A percentile compares a stretch with the other conserved stretches of the same genome.
phyloP scores from a whole-genome alignment of 2,888 invertebrate species.

The Liopterus haemorrhoidalis region DNA sequence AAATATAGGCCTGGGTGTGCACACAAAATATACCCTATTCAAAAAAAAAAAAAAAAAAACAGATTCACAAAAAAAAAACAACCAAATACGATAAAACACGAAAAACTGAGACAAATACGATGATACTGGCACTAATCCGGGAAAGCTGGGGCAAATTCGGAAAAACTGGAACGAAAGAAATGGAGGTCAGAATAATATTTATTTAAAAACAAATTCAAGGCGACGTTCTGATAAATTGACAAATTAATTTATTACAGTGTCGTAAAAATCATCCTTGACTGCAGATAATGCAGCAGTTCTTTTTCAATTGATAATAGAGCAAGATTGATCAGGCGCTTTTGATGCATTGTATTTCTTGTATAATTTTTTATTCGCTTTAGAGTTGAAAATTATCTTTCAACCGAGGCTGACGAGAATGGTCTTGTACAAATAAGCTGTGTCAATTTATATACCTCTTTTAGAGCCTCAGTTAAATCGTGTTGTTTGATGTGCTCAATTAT shows the following conservation, averaged over 20 bases:
- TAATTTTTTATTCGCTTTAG: constrained; percentile 13
- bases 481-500: constrained; percentile 6
- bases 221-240: constrained; percentile 4
- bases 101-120: too few relatives aligned
- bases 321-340: constrained; percentile 8
- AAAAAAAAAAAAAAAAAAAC: too few relatives aligned
- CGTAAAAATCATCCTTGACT: constrained; percentile 12
- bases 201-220: constrained; percentile 10
- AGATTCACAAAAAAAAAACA: too few relatives aligned
- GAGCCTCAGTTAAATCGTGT: constrained; percentile 7
- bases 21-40: too few relatives aligned
- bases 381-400: constrained; percentile 10
- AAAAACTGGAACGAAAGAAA: too few relatives aligned
- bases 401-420: constrained; percentile 10
- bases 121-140: too few relatives aligned
- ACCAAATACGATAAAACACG: too few relatives aligned
- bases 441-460: constrained; percentile 10
- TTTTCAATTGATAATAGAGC: constrained; percentile 11
- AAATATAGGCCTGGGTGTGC: too few relatives aligned
- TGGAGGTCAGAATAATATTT: too few relatives aligned
- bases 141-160: too few relatives aligned
- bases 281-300: constrained; percentile 9
- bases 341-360: constrained; percentile 5
- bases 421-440: constrained; percentile 5
- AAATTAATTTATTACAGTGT: constrained; percentile 9